Evolutionary conservation across 2,113 vertebrate genomes (phyloP).

Genomic region (Pelobates fuscus): DNA sequence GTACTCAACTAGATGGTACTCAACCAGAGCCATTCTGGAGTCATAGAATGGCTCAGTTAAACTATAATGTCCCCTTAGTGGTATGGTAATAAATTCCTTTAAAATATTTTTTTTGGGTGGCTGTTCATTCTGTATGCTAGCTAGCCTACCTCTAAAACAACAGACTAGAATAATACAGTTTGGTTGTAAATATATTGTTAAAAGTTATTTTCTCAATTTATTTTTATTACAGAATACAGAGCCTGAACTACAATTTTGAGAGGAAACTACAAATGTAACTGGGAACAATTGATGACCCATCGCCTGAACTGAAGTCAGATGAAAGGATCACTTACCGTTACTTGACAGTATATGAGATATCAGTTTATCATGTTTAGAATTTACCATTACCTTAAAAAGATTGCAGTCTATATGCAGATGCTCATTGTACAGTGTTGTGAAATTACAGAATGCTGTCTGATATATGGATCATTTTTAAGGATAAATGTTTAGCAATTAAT

Average conservation of each 20-base stretch:
- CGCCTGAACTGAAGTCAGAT: not conserved
- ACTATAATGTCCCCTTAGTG: too few species aligned
- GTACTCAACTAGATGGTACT: too few species aligned
- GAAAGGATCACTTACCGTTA: not conserved
- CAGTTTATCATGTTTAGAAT: not conserved
- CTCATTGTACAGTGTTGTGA: constrained; percentile 21
- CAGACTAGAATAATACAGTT: too few species aligned
- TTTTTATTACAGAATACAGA: constrained; percentile 22
- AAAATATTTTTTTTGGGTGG: too few species aligned
- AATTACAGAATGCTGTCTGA: not conserved
- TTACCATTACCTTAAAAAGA: not conserved
- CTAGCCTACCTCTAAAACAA: too few species aligned
- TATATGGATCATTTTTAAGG: not conserved
- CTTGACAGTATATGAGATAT: not conserved
- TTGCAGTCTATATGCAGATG: not conserved
- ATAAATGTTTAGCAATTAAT: too few species aligned
- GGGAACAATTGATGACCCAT: not conserved
- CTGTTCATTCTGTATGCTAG: too few species aligned
- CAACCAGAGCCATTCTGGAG: too few species aligned
- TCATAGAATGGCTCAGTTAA: too few species aligned
- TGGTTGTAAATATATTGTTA: not conserved
- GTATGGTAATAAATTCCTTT: too few species aligned
- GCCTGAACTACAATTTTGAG: constrained; percentile 17
- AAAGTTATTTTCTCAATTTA: not conserved
- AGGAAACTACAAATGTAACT: constrained; percentile 20